These are phyloP conservation scores for Aquatica leii DNA, from an alignment of 2,888 invertebrate genomes.

Conservation along the genomic window DNA sequence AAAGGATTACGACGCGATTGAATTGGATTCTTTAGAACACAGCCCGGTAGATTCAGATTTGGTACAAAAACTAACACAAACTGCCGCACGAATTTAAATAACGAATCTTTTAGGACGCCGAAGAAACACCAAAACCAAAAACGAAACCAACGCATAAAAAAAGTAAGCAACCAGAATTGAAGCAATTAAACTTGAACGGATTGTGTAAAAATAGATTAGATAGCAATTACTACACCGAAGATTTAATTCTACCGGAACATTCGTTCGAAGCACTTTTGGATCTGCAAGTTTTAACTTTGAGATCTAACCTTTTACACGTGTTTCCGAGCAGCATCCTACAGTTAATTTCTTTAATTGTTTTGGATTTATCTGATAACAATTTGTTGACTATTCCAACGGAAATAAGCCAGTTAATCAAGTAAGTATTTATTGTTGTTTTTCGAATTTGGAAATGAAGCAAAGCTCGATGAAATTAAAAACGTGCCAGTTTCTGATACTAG, in stretches of 20 bases:
- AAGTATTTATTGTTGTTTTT: slow-evolving; percentile 51
- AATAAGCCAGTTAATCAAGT: slow-evolving; percentile 68
- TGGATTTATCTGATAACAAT: slow-evolving; percentile 75
- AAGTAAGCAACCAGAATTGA: slow-evolving; percentile 28
- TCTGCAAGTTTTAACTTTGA: slow-evolving; percentile 58
- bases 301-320: slow-evolving; percentile 66
- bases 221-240: slow-evolving; percentile 54
- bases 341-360: slow-evolving; percentile 67
- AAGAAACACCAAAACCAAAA: not conserved
- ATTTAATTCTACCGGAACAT: slow-evolving; percentile 56
- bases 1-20: slow-evolving; percentile 50
- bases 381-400: slow-evolving; percentile 71
- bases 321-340: slow-evolving; percentile 70
- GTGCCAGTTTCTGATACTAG: slow-evolving; percentile 11
- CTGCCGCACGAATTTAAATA: not conserved
- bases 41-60: slow-evolving; percentile 30
- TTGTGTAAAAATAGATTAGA: slow-evolving; percentile 50
- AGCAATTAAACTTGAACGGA: slow-evolving; percentile 57
- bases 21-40: slow-evolving; percentile 59
- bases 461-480: not conserved
- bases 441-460: too few relatives aligned
- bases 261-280: slow-evolving; percentile 56
- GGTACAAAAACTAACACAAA: slow-evolving; percentile 10
- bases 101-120: slow-evolving; percentile 17
- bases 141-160: not conserved